Percentiles rank a stretch among this genome's conserved stretches.
Evolutionary conservation across 2,888 invertebrate genomes (phyloP).

Genomic region (Asteroscopus sphinx): DNA sequence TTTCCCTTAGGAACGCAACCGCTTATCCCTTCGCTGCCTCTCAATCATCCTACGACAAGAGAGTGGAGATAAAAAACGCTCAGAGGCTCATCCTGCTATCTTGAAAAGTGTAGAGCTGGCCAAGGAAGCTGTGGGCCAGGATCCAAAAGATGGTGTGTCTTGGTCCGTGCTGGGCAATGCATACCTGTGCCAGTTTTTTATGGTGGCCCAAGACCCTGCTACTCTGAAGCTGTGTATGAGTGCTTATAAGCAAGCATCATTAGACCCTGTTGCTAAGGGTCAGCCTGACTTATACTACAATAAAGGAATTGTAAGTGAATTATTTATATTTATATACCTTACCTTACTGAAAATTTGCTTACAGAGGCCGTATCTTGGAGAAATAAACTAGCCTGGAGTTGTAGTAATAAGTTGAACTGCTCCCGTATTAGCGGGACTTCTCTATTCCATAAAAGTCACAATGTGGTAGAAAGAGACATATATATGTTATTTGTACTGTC

Average conservation of each 20-base stretch:
- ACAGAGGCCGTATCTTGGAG: no score
- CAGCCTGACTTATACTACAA: constrained; percentile 96
- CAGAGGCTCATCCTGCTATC: constrained; percentile 90
- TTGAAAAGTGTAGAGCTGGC: constrained; percentile 94
- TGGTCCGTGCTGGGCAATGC: constrained; percentile 97
- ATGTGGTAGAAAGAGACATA: no score
- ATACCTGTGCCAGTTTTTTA: constrained; percentile 94
- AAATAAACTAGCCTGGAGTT: no score
- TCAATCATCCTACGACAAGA: constrained; percentile 95
- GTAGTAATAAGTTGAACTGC: no score
- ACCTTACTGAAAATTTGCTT: no score
- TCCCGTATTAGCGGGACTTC: no score
- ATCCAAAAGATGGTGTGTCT: constrained; percentile 94
- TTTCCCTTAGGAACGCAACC: constrained; percentile 82
- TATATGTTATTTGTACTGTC: no score
- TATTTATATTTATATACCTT: no score
- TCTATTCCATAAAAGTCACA: no score
- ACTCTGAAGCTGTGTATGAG: constrained; percentile 93
- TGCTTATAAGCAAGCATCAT: constrained; percentile 95
- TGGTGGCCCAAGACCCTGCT: constrained; percentile 92
- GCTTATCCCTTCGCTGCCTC: constrained; percentile 93
- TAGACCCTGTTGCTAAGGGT: constrained; percentile 91
- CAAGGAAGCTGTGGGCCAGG: constrained; percentile 94
- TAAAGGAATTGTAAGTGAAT: constrained; percentile 93
- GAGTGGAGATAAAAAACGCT: constrained; percentile 71